These are phyloP conservation scores for Gallinago media DNA, from an alignment of 2,113 vertebrate genomes.

Conservation along the genomic window DNA sequence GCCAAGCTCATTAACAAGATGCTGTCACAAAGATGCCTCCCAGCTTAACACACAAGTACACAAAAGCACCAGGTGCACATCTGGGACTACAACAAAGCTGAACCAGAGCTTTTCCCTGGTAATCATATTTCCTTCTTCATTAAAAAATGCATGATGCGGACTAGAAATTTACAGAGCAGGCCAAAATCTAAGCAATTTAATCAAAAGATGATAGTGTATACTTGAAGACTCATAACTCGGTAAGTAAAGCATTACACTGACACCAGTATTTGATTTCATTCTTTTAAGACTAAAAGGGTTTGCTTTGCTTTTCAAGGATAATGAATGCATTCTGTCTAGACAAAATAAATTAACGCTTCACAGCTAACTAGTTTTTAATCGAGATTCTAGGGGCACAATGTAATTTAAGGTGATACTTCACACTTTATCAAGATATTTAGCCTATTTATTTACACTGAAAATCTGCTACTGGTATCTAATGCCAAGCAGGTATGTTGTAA, in stretches of 20 bases:
- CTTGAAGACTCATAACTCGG: not conserved
- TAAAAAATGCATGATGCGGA: conserved; percentile 63
- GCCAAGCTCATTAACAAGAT: conserved; percentile 59
- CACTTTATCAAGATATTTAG: not conserved
- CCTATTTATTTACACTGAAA: conserved; percentile 29
- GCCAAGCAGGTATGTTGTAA: not conserved
- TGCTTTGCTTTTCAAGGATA: not conserved
- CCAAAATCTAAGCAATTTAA: conserved; percentile 56
- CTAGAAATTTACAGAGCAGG: conserved; percentile 67
- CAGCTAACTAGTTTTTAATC: conserved; percentile 51
- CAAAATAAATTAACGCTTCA: conserved; percentile 45
- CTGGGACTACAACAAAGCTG: conserved; percentile 76
- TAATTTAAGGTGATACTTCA: conserved; percentile 26
- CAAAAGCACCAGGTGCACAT: conserved; percentile 82
- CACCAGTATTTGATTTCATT: not conserved
- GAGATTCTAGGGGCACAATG: conserved; percentile 15
- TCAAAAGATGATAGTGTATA: conserved; percentile 30
- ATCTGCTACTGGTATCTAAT: not conserved
- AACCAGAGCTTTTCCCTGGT: conserved; percentile 50
- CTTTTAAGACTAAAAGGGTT: conserved; percentile 31
- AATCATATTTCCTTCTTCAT: conserved; percentile 77
- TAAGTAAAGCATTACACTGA: conserved; percentile 2
- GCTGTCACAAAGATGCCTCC: conserved; percentile 25
- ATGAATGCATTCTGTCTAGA: conserved; percentile 18
- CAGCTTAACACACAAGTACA: conserved; percentile 54